Evolutionary conservation across 2,113 vertebrate species (phyloP).

Genomic region (Circaetus cinerascens): DNA sequence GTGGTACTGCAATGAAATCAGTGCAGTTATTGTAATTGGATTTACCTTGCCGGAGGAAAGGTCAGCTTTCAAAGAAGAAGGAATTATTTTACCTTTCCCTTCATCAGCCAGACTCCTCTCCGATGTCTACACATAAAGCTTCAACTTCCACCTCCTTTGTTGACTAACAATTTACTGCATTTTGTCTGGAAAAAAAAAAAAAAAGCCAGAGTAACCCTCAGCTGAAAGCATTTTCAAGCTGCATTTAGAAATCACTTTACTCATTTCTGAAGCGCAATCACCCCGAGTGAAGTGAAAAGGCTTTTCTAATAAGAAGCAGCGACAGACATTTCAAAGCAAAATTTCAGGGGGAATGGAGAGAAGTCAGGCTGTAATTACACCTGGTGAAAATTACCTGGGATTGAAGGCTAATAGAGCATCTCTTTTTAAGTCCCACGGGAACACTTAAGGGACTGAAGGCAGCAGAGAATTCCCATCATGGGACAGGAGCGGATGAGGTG

Average conservation of each 20-base stretch:
- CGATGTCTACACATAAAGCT: not conserved
- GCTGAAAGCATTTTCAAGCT: not conserved
- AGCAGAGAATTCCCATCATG: not conserved
- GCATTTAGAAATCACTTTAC: not conserved
- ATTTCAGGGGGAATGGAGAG: not conserved
- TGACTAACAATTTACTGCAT: not conserved
- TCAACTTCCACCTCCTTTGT: not conserved
- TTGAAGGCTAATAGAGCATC: not conserved
- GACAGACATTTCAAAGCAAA: not conserved
- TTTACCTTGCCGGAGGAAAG: slow-evolving; percentile 25
- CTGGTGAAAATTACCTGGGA: not conserved
- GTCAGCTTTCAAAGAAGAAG: slow-evolving; percentile 2
- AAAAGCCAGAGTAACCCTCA: not conserved
- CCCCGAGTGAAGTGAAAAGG: not conserved
- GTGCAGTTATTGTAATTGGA: not conserved
- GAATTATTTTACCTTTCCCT: slow-evolving; percentile 3
- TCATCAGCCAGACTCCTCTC: not conserved
- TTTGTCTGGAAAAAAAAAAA: not conserved
- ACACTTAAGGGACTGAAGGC: not conserved
- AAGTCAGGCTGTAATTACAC: slow-evolving; percentile 33
- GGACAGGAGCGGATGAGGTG: not conserved
- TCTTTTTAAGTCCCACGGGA: not conserved
- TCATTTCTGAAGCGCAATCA: not conserved
- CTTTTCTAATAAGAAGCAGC: not conserved
- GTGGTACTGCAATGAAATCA: slow-evolving; percentile 29